Evolutionary conservation across 2,797 vertebrate genomes (phyloP).

Genomic region (Zalophus californianus): DNA sequence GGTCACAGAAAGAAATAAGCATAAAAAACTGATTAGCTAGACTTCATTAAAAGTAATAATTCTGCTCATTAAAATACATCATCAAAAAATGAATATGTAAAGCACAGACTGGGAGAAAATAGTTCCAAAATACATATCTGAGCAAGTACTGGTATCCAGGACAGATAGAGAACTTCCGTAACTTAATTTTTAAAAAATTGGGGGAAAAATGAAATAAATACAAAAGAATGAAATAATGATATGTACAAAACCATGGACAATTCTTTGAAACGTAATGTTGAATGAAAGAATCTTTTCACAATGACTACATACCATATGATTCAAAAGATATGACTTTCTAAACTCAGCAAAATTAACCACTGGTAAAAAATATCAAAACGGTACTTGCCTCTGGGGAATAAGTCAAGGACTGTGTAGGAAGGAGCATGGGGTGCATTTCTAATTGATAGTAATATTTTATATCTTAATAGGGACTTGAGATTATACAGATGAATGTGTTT

Average conservation of each 20-base stretch:
- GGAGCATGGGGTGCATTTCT: background rate
- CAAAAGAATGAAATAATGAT: background rate
- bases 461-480: background rate
- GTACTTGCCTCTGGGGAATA: background rate
- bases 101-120: background rate
- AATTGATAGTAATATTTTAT: background rate
- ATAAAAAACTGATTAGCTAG: background rate
- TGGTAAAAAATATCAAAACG: background rate
- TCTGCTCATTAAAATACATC: background rate
- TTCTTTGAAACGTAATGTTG: background rate
- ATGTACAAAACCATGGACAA: background rate
- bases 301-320: background rate
- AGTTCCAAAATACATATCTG: background rate
- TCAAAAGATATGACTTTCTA: background rate
- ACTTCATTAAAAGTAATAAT: background rate
- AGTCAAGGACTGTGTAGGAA: background rate
- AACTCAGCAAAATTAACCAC: background rate
- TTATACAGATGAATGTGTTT: background rate
- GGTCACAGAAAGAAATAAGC: background rate
- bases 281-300: background rate
- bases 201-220: background rate
- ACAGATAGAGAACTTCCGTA: background rate
- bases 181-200: background rate
- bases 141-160: background rate
- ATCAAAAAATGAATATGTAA: background rate